phyloP scores from a whole-genome alignment of 2,797 vertebrate genomes.

The Calcarius lapponicus region DNA sequence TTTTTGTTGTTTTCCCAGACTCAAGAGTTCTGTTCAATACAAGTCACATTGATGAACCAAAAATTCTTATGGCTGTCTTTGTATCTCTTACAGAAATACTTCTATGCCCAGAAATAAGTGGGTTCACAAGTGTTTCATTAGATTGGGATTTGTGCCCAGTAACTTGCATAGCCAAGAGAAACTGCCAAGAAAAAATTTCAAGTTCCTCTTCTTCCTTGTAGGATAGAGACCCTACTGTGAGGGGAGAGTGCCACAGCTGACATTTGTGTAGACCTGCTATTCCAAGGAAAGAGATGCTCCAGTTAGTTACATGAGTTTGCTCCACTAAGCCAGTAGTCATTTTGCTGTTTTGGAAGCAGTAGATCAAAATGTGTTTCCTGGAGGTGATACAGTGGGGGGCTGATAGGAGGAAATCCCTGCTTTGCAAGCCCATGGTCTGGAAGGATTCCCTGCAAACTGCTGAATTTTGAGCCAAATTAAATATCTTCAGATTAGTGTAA shows the following conservation, averaged over 20 bases:
- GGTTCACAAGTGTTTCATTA: not conserved
- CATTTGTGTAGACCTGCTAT: not conserved
- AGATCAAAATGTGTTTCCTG: not conserved
- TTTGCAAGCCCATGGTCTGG: not conserved
- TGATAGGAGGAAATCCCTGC: not conserved
- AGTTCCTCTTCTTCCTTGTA: not conserved
- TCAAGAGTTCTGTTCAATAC: not conserved
- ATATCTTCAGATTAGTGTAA: not conserved
- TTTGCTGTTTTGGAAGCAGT: not conserved
- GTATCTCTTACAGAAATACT: not conserved
- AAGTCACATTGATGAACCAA: not conserved
- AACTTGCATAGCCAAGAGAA: not conserved
- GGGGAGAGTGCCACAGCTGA: not conserved
- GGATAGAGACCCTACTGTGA: not conserved
- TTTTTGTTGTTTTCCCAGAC: not conserved
- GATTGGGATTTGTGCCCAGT: not conserved
- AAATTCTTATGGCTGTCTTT: not conserved
- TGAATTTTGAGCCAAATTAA: not conserved
- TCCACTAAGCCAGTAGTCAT: not conserved
- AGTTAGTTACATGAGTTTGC: not conserved
- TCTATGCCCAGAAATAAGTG: not conserved
- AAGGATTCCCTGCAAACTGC: not conserved
- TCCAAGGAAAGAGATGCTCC: not conserved
- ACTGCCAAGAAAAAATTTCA: not conserved
- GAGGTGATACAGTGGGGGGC: not conserved